These are phyloP conservation scores for Siniperca chuatsi DNA, from an alignment of 2,113 vertebrate species.

Conservation along the genomic window DNA sequence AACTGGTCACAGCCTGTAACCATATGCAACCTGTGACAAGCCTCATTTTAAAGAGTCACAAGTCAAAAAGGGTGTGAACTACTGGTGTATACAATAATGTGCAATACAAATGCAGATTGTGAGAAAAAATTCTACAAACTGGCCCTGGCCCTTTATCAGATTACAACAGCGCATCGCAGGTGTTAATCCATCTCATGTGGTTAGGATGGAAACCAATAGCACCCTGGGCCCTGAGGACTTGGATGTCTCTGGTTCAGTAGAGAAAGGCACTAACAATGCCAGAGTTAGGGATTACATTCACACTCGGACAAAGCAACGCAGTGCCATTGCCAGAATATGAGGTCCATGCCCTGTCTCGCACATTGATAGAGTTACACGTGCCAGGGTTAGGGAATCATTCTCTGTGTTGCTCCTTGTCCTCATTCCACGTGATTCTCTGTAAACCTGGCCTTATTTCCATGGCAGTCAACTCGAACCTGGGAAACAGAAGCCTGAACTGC, in stretches of 20 bases:
- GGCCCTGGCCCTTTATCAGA: constrained; percentile 8
- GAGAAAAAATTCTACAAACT: neutral
- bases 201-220: constrained; percentile 38
- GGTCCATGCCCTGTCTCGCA: constrained; percentile 14
- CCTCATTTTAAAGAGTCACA: neutral
- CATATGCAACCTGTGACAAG: neutral
- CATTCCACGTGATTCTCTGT: constrained; percentile 2
- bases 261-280: constrained; percentile 38
- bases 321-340: constrained; percentile 16
- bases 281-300: constrained; percentile 56
- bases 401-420: constrained; percentile 15
- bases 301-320: constrained; percentile 15
- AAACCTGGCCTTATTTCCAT: constrained; percentile 32
- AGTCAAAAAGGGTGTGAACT: neutral
- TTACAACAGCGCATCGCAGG: constrained; percentile 10
- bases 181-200: constrained; percentile 57
- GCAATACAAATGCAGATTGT: neutral
- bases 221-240: constrained; percentile 20
- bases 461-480: neutral
- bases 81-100: neutral
- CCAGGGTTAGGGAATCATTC: constrained; percentile 23
- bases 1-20: neutral
- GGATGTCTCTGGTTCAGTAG: constrained; percentile 36
- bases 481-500: neutral
- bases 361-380: constrained; percentile 20